Conservation (phyloP, 2,113 vertebrate genomes). For the Podarcis raffonei region DNA sequence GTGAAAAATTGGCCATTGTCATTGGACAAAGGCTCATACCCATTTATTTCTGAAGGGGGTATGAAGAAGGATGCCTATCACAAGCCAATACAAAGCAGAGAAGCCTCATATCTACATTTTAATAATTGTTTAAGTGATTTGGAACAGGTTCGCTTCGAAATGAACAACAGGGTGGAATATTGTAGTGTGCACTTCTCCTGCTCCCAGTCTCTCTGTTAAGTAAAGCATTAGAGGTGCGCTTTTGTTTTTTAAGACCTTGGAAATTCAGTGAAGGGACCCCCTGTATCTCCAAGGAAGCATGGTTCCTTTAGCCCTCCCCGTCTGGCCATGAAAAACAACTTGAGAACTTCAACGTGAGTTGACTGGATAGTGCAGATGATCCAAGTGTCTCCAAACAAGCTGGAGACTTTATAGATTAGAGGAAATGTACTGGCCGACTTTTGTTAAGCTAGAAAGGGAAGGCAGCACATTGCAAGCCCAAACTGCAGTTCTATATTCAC, state of each 20-base stretch:
- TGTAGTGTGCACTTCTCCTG: neutral
- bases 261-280: neutral
- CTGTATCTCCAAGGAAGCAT: neutral
- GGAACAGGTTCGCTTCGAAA: neutral
- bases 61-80: neutral
- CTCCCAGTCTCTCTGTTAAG: too few relatives aligned
- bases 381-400: neutral
- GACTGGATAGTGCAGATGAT: neutral
- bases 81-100: neutral
- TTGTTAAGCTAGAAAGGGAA: neutral
- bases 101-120: neutral
- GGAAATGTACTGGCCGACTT: neutral
- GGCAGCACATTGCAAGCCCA: slow-evolving; percentile 1
- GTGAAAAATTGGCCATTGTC: neutral
- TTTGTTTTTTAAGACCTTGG: neutral
- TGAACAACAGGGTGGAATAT: neutral
- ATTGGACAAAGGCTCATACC: neutral
- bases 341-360: neutral
- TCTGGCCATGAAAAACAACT: neutral
- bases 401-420: neutral
- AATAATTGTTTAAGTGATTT: neutral
- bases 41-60: neutral
- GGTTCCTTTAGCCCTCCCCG: neutral
- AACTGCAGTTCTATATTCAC: neutral
- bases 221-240: neutral